These are phyloP conservation scores for Cyprinodon brontotheroides DNA, from an alignment of 2,113 vertebrate species.

Conservation along the genomic window DNA sequence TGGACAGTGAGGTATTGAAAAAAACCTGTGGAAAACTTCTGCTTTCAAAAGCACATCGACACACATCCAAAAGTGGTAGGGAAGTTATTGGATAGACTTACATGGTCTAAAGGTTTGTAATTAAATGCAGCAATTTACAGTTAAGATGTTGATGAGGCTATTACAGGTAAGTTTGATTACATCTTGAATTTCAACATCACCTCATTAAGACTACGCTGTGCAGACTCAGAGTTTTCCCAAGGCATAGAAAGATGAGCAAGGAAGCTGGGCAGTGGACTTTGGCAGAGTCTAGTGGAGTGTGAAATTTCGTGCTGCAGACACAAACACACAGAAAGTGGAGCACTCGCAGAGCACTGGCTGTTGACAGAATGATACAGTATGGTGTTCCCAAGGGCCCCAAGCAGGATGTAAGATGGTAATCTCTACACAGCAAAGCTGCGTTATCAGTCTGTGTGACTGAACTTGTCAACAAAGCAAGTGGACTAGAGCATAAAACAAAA, in stretches of 20 bases:
- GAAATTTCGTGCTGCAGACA: conserved; percentile 71
- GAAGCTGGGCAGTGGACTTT: conserved; percentile 74
- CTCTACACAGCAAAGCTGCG: conserved; percentile 59
- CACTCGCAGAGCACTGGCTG: conserved; percentile 52
- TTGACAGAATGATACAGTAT: conserved; percentile 79
- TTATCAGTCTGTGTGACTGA: conserved; percentile 71
- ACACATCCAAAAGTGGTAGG: conserved; percentile 34
- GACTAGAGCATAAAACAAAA: conserved; percentile 52
- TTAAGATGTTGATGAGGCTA: conserved; percentile 53
- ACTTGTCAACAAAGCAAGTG: conserved; percentile 61
- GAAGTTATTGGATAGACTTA: conserved; percentile 61
- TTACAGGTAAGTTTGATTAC: conserved; percentile 38
- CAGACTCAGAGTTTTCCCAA: conserved; percentile 34
- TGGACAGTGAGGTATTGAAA: conserved; percentile 52
- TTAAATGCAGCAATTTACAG: conserved; percentile 40
- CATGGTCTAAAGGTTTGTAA: conserved; percentile 42
- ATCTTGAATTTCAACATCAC: conserved; percentile 42
- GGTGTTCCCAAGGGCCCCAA: conserved; percentile 66
- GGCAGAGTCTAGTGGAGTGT: conserved; percentile 57
- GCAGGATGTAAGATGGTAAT: conserved; percentile 68
- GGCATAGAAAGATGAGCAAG: conserved; percentile 50
- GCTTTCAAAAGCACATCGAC: conserved; percentile 39
- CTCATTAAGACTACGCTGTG: conserved; percentile 34
- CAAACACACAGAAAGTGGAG: conserved; percentile 55
- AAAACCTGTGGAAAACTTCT: conserved; percentile 43